These are phyloP conservation scores for Anarrhichthys ocellatus DNA, from an alignment of 2,113 vertebrate genomes.

Conservation along the genomic window DNA sequence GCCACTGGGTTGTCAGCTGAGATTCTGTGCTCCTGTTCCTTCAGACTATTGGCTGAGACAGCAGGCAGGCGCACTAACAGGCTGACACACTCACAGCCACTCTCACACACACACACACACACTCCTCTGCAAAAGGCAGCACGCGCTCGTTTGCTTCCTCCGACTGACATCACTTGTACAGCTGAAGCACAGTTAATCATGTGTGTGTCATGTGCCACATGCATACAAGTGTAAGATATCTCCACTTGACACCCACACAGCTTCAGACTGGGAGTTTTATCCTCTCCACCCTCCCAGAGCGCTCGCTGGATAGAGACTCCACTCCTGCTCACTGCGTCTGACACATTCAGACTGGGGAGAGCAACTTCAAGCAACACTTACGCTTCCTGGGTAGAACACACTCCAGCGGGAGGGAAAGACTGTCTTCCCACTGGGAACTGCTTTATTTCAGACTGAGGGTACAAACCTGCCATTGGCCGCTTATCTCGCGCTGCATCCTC, in stretches of 20 bases:
- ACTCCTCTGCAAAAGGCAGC: neutral
- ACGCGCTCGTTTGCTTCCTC: neutral
- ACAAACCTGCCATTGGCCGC: neutral
- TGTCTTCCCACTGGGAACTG: neutral
- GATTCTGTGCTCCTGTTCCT: conserved; percentile 11
- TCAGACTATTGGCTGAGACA: neutral
- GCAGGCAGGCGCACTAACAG: conserved; percentile 16
- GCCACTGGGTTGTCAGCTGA: conserved; percentile 35
- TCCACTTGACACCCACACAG: neutral
- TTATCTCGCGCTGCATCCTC: neutral
- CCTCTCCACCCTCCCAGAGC: conserved; percentile 23
- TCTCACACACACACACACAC: neutral
- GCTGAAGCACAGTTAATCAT: neutral
- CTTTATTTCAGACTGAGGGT: conserved; percentile 22
- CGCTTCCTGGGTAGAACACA: conserved; percentile 16
- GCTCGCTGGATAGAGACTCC: conserved; percentile 4
- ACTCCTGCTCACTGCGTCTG: conserved; percentile 22
- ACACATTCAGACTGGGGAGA: conserved; percentile 37
- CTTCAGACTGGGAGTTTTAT: conserved; percentile 16
- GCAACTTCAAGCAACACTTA: conserved; percentile 30
- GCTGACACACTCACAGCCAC: neutral
- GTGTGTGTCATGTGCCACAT: neutral
- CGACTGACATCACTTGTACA: neutral
- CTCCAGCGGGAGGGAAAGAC: neutral
- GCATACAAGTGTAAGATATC: neutral